Evolutionary conservation across 2,113 vertebrate genomes (phyloP), one percentile per base, ranked within the genome.

Genomic region (Limanda limanda): DNA sequence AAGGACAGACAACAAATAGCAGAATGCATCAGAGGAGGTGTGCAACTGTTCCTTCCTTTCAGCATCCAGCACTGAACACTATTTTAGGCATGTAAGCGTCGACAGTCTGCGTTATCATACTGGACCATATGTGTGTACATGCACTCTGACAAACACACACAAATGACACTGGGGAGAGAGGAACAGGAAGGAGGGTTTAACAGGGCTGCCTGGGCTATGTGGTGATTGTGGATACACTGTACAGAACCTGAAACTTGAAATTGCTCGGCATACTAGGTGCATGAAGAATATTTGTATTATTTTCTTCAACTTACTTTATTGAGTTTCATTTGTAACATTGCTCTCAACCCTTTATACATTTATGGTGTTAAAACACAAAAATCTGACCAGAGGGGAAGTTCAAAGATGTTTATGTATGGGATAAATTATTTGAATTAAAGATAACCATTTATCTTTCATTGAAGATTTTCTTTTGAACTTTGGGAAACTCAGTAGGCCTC

Each of bases 1-100:
- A 71, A 57, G 74, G 61, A 74, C 71, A 56, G 1, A 62, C 57
- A 76, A 25, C 37, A 74, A 58, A 82, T 76, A 58, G 69, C 69
- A 57, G 68, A 55, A 64, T 25, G 72, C 67, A 80, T 81, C 40
- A 67, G 37, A 55, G 40, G 51, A 72, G 57, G 74, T 31, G 45
- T 52, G 42, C 48, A 71, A 66, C 20, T 12, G 52, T 63, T 78
- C 68, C 54, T 71, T 74, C 68, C 27, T 80, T 17, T 23, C 24
- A 24, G 61, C 56, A 18, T 52, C 63, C 24, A 37, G 37, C 60
- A 51, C 48, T 62, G n/a, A 79, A 62, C 68, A 68, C 6, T 52
- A 64, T 71, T 40, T 70, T n/a, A 25, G 25, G 67, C 56, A 35
- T 40, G 60, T 47, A n/a, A 25, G 17, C 45, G 37, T 62, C 54